Base-by-base conservation (phyloP, 2,797 vertebrate species). In the Pipistrellus pipistrellus region DNA sequence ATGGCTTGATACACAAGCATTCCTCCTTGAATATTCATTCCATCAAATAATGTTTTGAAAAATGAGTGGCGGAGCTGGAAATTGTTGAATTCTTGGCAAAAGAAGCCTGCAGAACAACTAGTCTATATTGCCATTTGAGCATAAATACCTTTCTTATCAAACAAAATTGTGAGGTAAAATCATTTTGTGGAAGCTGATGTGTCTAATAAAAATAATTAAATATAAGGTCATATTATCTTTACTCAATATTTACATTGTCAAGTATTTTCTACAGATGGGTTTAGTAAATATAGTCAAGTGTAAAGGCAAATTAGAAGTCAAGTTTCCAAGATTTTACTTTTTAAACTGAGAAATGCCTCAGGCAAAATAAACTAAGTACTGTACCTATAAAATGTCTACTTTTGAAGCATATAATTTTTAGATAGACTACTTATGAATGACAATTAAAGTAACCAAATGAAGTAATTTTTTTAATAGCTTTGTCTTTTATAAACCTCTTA, bases 391-490 rank as follows among this genome's bases (percentile, higher is more conserved):
- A 88, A 77, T 86, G 4, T 14, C 59, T 81, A 66, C 14, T 81
- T 86, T 75, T 71, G 25, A 92, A 14, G 30, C 94, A 96, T 89
- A 88, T 86, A 77, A 77, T 41, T 93, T 92, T 48, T 77, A 88
- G 68, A 88, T 68, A 90, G 81, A 77, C 38, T 76, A 35, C 5
- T 90, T 92, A 87, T 78, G 72, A 93, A 90, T 73, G 53, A 96
- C 90, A 27, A 41, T 4, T 35, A 85, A 80, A 80, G 66, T 84
- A 85, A 95, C 59, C 64, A 96, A 92, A 93, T 75, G 44, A 93
- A 68, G 73, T 88, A 84, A 95, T 95, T 94, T 95, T 85, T 93
- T 92, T 93, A 66, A 92, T 32, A 53, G 27, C 23, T 96, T 93
- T 91, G 59, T 69, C 71, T 90, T 96, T 87, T 91, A 89, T 23